Evolutionary conservation across 2,888 invertebrate genomes (phyloP).

Genomic region (Drosophila peninsularis): DNA sequence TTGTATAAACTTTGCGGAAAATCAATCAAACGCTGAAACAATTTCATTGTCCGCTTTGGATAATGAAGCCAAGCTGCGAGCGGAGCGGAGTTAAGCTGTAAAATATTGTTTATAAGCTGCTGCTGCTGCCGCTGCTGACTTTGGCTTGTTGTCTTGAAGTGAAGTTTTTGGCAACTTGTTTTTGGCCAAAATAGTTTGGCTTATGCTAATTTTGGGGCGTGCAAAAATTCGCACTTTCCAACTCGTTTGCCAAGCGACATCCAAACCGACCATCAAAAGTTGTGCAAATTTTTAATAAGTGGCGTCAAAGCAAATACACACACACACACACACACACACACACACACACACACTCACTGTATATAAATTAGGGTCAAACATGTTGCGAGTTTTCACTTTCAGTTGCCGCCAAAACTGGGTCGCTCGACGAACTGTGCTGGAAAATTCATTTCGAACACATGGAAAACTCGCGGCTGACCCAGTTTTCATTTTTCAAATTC

Average conservation of each 20-base stretch:
- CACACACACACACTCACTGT: no score
- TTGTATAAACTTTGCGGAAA: neutral
- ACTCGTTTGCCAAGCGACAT: constrained; percentile 66
- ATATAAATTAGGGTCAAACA: constrained; percentile 76
- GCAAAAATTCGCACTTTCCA: constrained; percentile 83
- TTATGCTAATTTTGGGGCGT: constrained; percentile 75
- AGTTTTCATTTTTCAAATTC: constrained; percentile 16
- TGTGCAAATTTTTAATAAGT: constrained; percentile 59
- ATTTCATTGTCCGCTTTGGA: neutral
- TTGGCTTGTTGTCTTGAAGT: constrained; percentile 8
- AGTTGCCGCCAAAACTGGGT: constrained; percentile 54
- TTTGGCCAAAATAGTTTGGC: constrained; percentile 23
- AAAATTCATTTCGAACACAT: constrained; percentile 47
- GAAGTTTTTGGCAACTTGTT: constrained; percentile 15
- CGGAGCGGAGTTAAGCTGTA: constrained; percentile 10
- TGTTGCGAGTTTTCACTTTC: constrained; percentile 73
- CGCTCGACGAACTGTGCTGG: constrained; percentile 45
- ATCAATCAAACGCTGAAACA: neutral
- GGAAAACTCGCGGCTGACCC: constrained; percentile 42
- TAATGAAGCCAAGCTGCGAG: constrained; percentile 13
- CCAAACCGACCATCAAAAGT: constrained; percentile 40
- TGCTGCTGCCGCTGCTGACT: constrained; percentile 12
- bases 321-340: constrained; percentile 11
- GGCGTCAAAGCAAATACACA: constrained; percentile 48
- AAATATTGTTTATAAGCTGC: constrained; percentile 35